Percentiles rank a stretch among this genome's conserved stretches.
phyloP scores from a whole-genome alignment of 2,113 vertebrate species.

The Phaethon lepturus region DNA sequence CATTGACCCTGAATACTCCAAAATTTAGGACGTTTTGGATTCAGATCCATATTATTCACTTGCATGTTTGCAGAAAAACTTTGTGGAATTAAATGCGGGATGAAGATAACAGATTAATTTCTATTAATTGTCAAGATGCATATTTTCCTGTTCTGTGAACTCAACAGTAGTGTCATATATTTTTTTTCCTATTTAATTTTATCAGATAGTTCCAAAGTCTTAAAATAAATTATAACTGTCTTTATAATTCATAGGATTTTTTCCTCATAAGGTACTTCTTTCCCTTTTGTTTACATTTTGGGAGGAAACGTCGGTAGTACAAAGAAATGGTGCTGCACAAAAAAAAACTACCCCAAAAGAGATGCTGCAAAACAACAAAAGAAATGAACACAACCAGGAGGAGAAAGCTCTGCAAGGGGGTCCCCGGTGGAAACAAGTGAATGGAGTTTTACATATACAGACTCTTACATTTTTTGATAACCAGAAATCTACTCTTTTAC shows the following conservation, averaged over 20 bases:
- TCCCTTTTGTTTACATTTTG: not conserved
- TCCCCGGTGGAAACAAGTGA: not conserved
- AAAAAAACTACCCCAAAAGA: not conserved
- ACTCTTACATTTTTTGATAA: not conserved
- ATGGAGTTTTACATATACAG: not conserved
- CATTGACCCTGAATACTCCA: not conserved
- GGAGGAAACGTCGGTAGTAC: not conserved
- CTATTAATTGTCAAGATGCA: not conserved
- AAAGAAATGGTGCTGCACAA: not conserved
- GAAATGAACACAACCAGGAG: constrained; percentile 13
- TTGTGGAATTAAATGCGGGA: not conserved
- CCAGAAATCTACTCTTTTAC: not conserved
- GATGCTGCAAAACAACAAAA: constrained; percentile 4
- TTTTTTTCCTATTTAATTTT: not conserved
- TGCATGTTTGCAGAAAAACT: not conserved
- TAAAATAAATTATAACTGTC: not conserved
- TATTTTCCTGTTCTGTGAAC: not conserved
- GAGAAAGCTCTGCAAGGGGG: not conserved
- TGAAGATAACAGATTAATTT: not conserved
- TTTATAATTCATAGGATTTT: not conserved
- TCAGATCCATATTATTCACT: not conserved
- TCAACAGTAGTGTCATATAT: not conserved
- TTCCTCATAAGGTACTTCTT: not conserved
- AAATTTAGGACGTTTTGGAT: not conserved
- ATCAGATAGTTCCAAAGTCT: not conserved